Evolutionary conservation across 2,888 invertebrate species (phyloP), one percentile per base, ranked within the genome.

Genomic region (Shargacucullia verbasci): DNA sequence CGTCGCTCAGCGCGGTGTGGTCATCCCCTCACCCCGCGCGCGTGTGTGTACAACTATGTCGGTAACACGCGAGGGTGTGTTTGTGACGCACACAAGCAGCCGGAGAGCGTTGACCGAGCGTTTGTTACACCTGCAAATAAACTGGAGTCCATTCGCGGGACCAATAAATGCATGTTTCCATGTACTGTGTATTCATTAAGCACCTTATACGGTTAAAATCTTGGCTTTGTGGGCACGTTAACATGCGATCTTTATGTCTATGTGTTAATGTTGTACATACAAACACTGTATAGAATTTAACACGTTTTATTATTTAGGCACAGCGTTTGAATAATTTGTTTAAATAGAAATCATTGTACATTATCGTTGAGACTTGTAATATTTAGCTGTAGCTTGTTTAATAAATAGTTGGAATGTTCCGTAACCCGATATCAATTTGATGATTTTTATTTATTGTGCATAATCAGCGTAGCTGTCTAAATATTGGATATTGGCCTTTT

Each of bases 111-210:
- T 90, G 92, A 93, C 92, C 92, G 84, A 76, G 52, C 83, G 85
- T 84, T 82, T 81, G 87, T 87, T 86, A 89, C 92, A 93, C 92
- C 92, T 93, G 93, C 92, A 86, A 90, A 90, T 86, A 85, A 82
- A 86, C 81, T 68, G 74, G 83, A 86, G 83, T 82, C 82, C 85
- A 81, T 84, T 84, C 82, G 82, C 81, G 80, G 66, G 79, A 81
- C 79, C 79, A 83, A 85, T 86, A 84, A 83, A 81, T 80, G 82
- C 80, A 73, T 73, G 79, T 77, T 70, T 77, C 68, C 75, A 71
- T 77, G 76, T 71, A 73, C 70, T 71, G 84, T 79, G 86, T 81
- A 84, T 86, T 82, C 83, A 85, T 85, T 85, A 84, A 79, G 77
- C 79, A 78, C 76, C 80, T 78, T 77, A 69, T 74, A 72, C 77